These are phyloP conservation scores for Lithophane leautieri DNA, from an alignment of 2,888 invertebrate species.

Conservation along the genomic window DNA sequence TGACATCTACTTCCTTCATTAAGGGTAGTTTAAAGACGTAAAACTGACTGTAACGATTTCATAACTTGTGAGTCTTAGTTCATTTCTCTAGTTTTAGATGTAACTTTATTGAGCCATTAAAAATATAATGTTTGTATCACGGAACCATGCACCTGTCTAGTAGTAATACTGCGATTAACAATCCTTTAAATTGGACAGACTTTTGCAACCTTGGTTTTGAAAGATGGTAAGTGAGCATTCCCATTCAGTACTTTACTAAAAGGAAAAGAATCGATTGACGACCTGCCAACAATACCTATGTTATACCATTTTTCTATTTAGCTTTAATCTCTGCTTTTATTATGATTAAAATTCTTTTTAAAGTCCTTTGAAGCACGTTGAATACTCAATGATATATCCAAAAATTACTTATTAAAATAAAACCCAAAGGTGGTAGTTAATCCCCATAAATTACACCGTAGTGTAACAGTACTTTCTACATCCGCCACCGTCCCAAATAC, in stretches of 20 bases:
- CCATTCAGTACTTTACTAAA: too few relatives aligned
- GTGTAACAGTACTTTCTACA: slow-evolving; percentile 5
- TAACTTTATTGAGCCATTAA: slow-evolving; percentile 29
- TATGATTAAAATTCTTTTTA: too few relatives aligned
- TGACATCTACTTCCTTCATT: slow-evolving; percentile 35
- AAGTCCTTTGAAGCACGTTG: too few relatives aligned
- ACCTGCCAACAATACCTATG: too few relatives aligned
- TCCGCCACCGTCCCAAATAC: neutral
- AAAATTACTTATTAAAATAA: too few relatives aligned
- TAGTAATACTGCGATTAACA: neutral
- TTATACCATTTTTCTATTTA: too few relatives aligned
- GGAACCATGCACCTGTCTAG: neutral
- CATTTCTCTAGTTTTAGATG: slow-evolving; percentile 20
- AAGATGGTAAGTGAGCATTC: too few relatives aligned
- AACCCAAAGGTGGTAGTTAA: too few relatives aligned
- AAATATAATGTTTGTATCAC: slow-evolving; percentile 14
- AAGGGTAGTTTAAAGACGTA: slow-evolving; percentile 18
- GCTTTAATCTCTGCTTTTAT: too few relatives aligned
- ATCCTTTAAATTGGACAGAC: neutral
- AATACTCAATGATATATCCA: too few relatives aligned
- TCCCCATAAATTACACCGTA: neutral
- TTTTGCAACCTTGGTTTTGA: neutral
- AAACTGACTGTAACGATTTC: slow-evolving; percentile 8
- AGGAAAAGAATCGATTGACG: too few relatives aligned
- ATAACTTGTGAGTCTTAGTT: slow-evolving; percentile 2